Conservation (phyloP, 2,888 invertebrate genomes). For the Metopia argyrocephala region DNA sequence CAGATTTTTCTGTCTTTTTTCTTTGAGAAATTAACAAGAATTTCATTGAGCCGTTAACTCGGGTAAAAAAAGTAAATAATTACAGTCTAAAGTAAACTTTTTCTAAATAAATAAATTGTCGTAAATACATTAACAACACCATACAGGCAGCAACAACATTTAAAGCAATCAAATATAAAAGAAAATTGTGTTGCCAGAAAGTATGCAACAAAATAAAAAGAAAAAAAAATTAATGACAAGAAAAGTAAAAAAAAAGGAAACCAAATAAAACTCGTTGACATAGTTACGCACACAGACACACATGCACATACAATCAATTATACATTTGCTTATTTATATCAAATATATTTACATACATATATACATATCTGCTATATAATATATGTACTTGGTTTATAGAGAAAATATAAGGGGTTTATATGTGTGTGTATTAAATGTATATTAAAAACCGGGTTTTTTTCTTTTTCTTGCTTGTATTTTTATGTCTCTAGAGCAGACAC, state of each 20-base stretch:
- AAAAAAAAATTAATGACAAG: too few relatives aligned
- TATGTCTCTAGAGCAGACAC: conserved; percentile 64
- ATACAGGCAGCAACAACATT: neutral
- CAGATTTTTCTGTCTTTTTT: too few relatives aligned
- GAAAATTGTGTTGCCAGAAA: conserved; percentile 44
- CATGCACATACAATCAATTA: neutral
- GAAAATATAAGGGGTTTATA: too few relatives aligned
- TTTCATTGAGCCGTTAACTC: neutral
- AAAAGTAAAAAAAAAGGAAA: too few relatives aligned
- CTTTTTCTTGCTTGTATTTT: conserved; percentile 33
- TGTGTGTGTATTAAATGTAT: neutral
- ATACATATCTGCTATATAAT: too few relatives aligned
- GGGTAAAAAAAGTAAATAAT: neutral
- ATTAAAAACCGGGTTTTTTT: conserved; percentile 11
- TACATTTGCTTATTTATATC: neutral
- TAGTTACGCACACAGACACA: neutral
- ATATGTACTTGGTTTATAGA: too few relatives aligned
- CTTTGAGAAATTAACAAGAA: too few relatives aligned
- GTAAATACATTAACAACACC: neutral
- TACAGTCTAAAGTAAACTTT: conserved; percentile 22
- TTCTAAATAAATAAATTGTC: conserved; percentile 20
- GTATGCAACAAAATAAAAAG: conserved; percentile 13
- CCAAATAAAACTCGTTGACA: neutral
- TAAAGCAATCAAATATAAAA: conserved; percentile 5
- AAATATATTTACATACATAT: too few relatives aligned